These are phyloP conservation scores for Archips xylosteana DNA, from an alignment of 2,888 invertebrate genomes.

Conservation along the genomic window DNA sequence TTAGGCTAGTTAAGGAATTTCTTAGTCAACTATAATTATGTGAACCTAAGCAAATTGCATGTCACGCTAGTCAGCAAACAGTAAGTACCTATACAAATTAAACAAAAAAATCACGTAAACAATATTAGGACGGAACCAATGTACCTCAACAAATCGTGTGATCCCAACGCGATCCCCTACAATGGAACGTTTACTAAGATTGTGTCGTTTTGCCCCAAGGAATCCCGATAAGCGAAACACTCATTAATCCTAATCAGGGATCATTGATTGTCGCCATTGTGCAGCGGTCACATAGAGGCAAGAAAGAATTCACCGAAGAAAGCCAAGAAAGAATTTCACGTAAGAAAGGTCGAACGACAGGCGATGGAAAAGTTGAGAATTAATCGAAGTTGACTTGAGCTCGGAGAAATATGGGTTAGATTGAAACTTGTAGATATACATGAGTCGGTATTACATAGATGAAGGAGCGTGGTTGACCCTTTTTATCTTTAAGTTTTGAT, in stretches of 20 bases:
- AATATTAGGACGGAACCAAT: not conserved
- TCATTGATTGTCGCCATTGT: slow-evolving; percentile 40
- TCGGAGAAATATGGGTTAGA: not conserved
- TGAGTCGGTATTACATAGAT: not conserved
- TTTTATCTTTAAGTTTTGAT: too few species aligned
- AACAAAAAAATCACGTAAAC: not conserved
- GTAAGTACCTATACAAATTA: too few species aligned
- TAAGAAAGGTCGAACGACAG: slow-evolving; percentile 10
- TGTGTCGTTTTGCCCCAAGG: slow-evolving; percentile 32
- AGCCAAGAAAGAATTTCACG: slow-evolving; percentile 4
- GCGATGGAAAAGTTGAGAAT: slow-evolving; percentile 10
- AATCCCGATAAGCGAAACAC: slow-evolving; percentile 29
- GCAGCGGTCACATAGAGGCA: slow-evolving; percentile 10
- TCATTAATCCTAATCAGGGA: slow-evolving; percentile 40
- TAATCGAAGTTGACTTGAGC: slow-evolving; percentile 12
- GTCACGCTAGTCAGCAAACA: too few species aligned
- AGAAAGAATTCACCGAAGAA: slow-evolving; percentile 24
- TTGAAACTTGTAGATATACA: slow-evolving; percentile 2
- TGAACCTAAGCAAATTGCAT: too few species aligned
- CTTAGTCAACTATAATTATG: too few species aligned
- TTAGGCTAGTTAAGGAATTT: too few species aligned
- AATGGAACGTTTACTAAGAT: slow-evolving; percentile 19
- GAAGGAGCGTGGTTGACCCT: not conserved
- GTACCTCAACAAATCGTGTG: not conserved
- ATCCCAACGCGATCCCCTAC: not conserved